These are phyloP conservation scores for Agrochola lota DNA, from an alignment of 2,888 invertebrate genomes.

Conservation along the genomic window DNA sequence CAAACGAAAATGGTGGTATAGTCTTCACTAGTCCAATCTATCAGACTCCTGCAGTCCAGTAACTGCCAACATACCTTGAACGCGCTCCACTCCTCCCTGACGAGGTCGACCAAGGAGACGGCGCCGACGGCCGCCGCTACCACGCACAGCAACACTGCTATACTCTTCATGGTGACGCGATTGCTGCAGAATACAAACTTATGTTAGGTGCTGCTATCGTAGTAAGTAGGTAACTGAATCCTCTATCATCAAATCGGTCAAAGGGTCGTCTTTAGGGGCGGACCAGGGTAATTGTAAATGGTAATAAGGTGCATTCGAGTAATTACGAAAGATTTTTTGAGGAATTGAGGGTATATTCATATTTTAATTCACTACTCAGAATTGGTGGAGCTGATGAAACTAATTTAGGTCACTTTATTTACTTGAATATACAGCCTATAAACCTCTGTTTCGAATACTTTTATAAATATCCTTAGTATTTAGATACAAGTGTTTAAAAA, in stretches of 20 bases:
- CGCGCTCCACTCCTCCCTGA: constrained; percentile 94
- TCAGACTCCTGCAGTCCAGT: background rate
- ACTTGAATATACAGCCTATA: no score
- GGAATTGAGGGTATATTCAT: no score
- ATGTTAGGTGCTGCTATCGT: background rate
- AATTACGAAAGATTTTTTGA: no score
- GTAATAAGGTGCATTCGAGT: no score
- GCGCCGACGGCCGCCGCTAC: constrained; percentile 91
- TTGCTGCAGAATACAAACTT: constrained; percentile 22
- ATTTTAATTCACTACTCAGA: no score
- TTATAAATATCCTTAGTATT: no score
- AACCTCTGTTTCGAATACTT: no score
- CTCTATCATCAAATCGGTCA: background rate
- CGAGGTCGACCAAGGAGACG: constrained; percentile 93
- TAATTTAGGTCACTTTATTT: no score
- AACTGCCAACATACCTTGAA: constrained; percentile 91
- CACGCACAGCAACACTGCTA: constrained; percentile 78
- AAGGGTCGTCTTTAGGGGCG: background rate
- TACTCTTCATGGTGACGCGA: constrained; percentile 75
- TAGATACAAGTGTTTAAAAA: no score
- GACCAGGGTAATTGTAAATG: no score
- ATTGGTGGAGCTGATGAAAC: no score
- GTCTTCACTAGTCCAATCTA: background rate
- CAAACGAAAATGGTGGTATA: background rate
- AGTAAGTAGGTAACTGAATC: no score